Percentiles rank a stretch among this genome's conserved stretches.
phyloP scores from a whole-genome alignment of 2,888 invertebrate species.

The Drosophila anomalata region DNA sequence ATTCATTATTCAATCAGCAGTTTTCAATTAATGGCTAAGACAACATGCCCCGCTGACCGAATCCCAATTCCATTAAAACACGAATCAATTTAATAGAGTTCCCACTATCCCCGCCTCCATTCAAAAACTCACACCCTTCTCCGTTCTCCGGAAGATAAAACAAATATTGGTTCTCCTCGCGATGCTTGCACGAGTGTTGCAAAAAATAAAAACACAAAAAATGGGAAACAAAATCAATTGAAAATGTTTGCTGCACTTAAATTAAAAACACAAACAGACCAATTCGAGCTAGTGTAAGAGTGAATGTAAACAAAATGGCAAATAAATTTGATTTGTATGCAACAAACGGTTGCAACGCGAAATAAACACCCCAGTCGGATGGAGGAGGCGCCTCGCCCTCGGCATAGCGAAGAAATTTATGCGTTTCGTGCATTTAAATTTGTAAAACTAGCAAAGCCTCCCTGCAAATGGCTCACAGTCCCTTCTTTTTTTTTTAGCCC shows the following conservation, averaged over 20 bases:
- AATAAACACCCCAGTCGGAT: not conserved
- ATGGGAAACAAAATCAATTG: constrained; percentile 39
- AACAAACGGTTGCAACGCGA: constrained; percentile 28
- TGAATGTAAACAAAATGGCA: constrained; percentile 49
- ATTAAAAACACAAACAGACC: constrained; percentile 57
- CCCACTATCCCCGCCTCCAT: not conserved
- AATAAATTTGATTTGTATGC: constrained; percentile 59
- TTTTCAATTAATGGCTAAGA: constrained; percentile 44
- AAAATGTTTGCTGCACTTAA: constrained; percentile 54
- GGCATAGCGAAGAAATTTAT: constrained; percentile 27
- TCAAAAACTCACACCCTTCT: not conserved
- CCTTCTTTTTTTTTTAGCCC: constrained; percentile 14
- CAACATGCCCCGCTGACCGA: constrained; percentile 25
- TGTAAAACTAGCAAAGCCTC: constrained; percentile 21
- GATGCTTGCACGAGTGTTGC: constrained; percentile 22
- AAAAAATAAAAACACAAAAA: not conserved
- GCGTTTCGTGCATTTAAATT: constrained; percentile 40
- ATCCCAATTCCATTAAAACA: constrained; percentile 42
- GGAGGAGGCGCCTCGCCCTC: too few relatives aligned
- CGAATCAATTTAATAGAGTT: constrained; percentile 47
- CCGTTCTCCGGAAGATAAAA: constrained; percentile 26
- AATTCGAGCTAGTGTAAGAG: constrained; percentile 38
- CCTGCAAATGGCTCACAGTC: constrained; percentile 21
- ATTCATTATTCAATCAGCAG: constrained; percentile 42
- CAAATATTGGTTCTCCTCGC: constrained; percentile 33